Evolutionary conservation across 2,888 invertebrate genomes (phyloP).

Genomic region (Cheilosia grossa): DNA sequence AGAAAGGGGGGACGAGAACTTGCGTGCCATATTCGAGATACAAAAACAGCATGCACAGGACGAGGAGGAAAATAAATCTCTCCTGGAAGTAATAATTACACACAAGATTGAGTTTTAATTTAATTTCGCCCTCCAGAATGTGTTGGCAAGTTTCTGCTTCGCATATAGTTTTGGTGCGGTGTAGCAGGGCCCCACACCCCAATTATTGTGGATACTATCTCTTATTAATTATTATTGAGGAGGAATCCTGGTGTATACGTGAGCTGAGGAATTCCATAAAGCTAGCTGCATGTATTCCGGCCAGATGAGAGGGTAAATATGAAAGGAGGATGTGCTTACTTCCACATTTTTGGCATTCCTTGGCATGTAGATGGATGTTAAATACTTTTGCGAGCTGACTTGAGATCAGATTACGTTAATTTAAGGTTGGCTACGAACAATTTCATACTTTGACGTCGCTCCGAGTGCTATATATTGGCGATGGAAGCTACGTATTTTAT

Average conservation of each 20-base stretch:
- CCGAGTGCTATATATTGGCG: not conserved
- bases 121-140: constrained; percentile 77
- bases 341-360: constrained; percentile 37
- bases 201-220: constrained; percentile 57
- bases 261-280: constrained; percentile 60
- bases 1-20: constrained; percentile 10
- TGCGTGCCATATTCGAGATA: constrained; percentile 58
- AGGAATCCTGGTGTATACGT: constrained; percentile 48
- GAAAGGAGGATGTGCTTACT: constrained; percentile 7
- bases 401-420: constrained; percentile 23
- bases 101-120: constrained; percentile 83
- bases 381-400: constrained; percentile 18
- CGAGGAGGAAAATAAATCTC: constrained; percentile 71
- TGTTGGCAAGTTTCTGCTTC: constrained; percentile 57
- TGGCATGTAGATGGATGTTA: not conserved
- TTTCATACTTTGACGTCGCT: not conserved
- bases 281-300: not conserved
- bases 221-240: constrained; percentile 67
- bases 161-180: constrained; percentile 17
- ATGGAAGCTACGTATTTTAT: not conserved
- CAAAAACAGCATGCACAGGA: constrained; percentile 52
- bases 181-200: not conserved
- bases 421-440: not conserved
- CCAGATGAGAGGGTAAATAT: constrained; percentile 26
- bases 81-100: constrained; percentile 82